These are phyloP conservation scores for Sicus ferrugineus DNA, from an alignment of 2,888 invertebrate species.

Conservation along the genomic window DNA sequence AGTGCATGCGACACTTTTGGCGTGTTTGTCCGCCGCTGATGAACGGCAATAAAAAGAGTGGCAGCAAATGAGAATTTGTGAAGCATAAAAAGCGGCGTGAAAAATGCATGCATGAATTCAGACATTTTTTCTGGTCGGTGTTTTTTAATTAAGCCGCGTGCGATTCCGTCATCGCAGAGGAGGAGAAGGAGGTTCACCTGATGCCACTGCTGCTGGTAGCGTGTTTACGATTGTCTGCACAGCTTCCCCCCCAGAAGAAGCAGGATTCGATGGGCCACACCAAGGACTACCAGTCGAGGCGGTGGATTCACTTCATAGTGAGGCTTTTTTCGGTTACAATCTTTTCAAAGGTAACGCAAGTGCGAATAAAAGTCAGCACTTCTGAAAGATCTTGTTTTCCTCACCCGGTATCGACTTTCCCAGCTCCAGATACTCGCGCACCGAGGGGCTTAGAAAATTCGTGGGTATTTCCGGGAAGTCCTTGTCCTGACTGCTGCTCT, in stretches of 20 bases:
- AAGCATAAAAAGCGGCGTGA: not conserved
- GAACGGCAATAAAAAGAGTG: slow-evolving; percentile 16
- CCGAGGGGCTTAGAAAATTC: slow-evolving; percentile 84
- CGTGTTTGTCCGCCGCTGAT: slow-evolving; percentile 24
- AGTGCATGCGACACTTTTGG: not conserved
- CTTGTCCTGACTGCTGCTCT: slow-evolving; percentile 61
- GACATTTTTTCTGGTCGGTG: not conserved
- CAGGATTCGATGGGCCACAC: no score
- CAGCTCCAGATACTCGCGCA: slow-evolving; percentile 84
- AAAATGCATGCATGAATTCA: slow-evolving; percentile 1
- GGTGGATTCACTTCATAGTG: no score
- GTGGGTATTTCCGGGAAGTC: slow-evolving; percentile 70
- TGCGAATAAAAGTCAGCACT: no score
- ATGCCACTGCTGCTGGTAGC: no score
- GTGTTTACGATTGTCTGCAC: no score
- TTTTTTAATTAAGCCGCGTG: not conserved
- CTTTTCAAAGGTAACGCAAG: no score
- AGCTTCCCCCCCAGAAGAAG: no score
- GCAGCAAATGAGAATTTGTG: slow-evolving; percentile 33
- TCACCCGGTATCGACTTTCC: slow-evolving; percentile 90
- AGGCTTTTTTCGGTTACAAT: no score
- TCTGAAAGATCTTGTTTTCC: no score
- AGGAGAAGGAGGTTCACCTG: no score
- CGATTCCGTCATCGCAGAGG: not conserved
- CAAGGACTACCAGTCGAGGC: no score